Conservation (phyloP, 2,888 invertebrate genomes). For the Platycheirus rosarum region DNA sequence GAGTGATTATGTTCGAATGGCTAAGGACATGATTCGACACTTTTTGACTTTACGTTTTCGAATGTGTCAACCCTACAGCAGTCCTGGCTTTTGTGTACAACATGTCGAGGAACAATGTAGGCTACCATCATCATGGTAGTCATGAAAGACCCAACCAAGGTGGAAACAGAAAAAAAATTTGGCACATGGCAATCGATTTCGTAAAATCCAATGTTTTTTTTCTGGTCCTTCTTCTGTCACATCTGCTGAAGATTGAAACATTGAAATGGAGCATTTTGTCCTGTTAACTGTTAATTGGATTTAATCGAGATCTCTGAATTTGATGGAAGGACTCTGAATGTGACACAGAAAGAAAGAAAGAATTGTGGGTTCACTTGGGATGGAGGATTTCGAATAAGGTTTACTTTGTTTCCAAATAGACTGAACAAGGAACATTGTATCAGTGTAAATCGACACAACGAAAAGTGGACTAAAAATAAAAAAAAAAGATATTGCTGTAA, state of each 20-base stretch:
- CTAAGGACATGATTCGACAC: slow-evolving; percentile 62
- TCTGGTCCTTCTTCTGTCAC: slow-evolving; percentile 18
- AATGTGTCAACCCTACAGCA: slow-evolving; percentile 43
- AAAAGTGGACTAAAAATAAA: too few species aligned
- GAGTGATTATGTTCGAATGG: slow-evolving; percentile 7
- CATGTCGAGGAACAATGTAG: slow-evolving; percentile 25
- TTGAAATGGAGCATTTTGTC: slow-evolving; percentile 28
- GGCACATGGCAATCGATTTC: slow-evolving; percentile 47
- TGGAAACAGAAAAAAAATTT: slow-evolving; percentile 12
- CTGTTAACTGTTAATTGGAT: slow-evolving; percentile 62
- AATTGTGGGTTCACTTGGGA: slow-evolving; percentile 8
- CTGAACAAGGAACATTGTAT: neutral
- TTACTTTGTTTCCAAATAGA: neutral
- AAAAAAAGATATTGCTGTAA: too few species aligned
- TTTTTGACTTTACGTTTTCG: slow-evolving; percentile 66
- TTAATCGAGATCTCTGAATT: slow-evolving; percentile 40
- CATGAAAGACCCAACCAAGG: slow-evolving; percentile 15
- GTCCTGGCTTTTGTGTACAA: slow-evolving; percentile 7
- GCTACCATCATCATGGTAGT: slow-evolving; percentile 24
- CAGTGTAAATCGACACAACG: too few species aligned
- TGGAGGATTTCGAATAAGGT: neutral
- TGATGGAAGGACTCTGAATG: slow-evolving; percentile 8
- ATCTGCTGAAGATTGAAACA: slow-evolving; percentile 24
- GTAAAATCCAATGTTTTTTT: slow-evolving; percentile 9
- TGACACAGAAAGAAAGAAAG: slow-evolving; percentile 23